Evolutionary conservation across 2,797 vertebrate genomes (phyloP).

Genomic region (Poeciliopsis gracilis): DNA sequence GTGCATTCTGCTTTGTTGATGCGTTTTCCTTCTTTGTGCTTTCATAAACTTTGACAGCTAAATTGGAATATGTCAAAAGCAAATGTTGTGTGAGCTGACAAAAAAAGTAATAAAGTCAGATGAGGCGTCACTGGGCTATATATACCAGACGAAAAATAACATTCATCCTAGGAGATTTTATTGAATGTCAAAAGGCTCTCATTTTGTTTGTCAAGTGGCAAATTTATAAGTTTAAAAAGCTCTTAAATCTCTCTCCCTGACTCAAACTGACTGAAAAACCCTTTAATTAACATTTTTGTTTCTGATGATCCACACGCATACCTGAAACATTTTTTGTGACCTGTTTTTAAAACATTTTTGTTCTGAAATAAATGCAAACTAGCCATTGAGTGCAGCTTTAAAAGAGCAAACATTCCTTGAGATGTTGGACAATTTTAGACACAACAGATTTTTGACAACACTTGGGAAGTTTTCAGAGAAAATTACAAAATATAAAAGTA

Average conservation of each 20-base stretch:
- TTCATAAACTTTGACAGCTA: slow-evolving; percentile 54
- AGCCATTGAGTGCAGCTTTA: background rate
- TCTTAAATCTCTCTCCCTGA: background rate
- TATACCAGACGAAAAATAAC: slow-evolving; percentile 11
- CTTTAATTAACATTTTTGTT: background rate
- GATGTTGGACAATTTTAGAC: background rate
- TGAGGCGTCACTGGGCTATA: background rate
- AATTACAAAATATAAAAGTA: background rate
- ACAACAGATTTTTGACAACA: background rate
- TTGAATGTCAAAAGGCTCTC: background rate
- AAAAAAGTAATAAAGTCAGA: slow-evolving; percentile 23
- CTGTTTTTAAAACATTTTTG: background rate
- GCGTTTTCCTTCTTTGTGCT: background rate
- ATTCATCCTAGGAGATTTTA: background rate
- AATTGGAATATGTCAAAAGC: slow-evolving; percentile 55
- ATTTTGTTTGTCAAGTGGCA: background rate
- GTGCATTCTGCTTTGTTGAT: slow-evolving; percentile 3
- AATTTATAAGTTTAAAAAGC: slow-evolving; percentile 4
- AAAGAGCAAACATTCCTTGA: background rate
- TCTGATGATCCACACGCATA: background rate
- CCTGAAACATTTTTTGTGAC: background rate
- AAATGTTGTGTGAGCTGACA: slow-evolving; percentile 32
- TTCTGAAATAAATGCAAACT: background rate
- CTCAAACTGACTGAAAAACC: slow-evolving; percentile 3
- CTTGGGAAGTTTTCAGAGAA: background rate